Evolutionary conservation across 2,888 invertebrate genomes (phyloP).

Genomic region (Agrilus cyanescens): DNA sequence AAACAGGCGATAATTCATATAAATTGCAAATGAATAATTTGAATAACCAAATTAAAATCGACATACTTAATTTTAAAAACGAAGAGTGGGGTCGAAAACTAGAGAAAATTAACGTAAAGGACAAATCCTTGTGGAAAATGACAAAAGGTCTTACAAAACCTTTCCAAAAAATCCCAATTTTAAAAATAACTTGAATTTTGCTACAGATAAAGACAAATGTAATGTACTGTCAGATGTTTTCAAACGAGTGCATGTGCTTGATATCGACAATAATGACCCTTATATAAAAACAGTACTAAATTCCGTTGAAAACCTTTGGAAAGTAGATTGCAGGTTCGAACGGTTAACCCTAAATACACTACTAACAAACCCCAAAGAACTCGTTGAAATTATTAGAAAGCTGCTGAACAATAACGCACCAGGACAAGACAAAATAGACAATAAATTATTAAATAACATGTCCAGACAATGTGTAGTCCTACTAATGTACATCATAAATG

Average conservation of each 20-base stretch:
- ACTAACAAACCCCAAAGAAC: too few relatives aligned
- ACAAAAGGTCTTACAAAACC: too few relatives aligned
- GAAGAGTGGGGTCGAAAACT: neutral
- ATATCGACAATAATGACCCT: neutral
- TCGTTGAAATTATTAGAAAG: too few relatives aligned
- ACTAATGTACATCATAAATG: conserved; percentile 1
- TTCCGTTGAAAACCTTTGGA: neutral
- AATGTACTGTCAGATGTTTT: neutral
- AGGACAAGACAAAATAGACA: neutral
- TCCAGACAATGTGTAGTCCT: neutral
- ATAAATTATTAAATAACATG: neutral
- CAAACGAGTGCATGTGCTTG: neutral
- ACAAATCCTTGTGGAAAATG: conserved; percentile 1
- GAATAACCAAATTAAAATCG: neutral
- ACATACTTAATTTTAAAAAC: neutral
- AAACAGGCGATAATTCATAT: neutral
- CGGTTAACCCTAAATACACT: too few relatives aligned
- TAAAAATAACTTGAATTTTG: too few relatives aligned
- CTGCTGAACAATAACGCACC: too few relatives aligned
- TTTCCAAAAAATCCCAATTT: too few relatives aligned
- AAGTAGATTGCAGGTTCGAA: neutral
- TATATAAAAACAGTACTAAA: neutral
- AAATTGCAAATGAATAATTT: neutral
- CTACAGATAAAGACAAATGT: too few relatives aligned
- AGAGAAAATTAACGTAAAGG: neutral